Base-by-base conservation (phyloP, 2,888 invertebrate genomes). In the Pyralis farinalis region DNA sequence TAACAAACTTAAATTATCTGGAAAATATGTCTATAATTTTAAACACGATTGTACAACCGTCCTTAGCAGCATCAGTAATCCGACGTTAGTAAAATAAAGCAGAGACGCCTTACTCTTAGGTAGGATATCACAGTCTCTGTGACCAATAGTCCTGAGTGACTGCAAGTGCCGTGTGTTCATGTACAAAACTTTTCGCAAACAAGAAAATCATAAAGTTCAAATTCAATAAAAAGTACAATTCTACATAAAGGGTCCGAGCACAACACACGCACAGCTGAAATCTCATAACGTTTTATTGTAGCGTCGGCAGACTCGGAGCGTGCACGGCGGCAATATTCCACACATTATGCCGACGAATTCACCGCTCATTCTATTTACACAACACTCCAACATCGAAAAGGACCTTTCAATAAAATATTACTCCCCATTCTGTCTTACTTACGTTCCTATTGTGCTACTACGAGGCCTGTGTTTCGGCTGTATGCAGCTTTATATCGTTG, bases 351-450 rank as follows among this genome's bases (percentile, higher is more conserved):
- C 64, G 62, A 54, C 67, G 69, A 67, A 71, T 71, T 66, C 68
- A 60, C 58, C 70, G 64, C 69, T 70, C 71, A 53, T 66, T 71
- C 74, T 87, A 85, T 90, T 89, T 81, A 89, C 89, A 83, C 81
- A 84, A 85, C 88, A 89, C 89, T 90, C 79, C 58, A 77, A 51
- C 61, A 58, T 58, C 71, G 71, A 71, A 81, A 86, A 86, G 85
- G 88, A 85, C 76, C 87, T 83, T 81, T 84, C 86, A 85, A 87
- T 87, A 87, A 83, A 84, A 83, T 84, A 82, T 86, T 74, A 71
- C 83, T 76, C 84, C 85, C 85, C 64, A 80, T 85, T 83, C 83
- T 79, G 69, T 75, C 79, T 83, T 80, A 72, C 70, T 69, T 59
- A 53, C 60, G 56, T 52, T 56, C 64, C 25, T 47, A 81, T 83